phyloP scores from a whole-genome alignment of 2,797 vertebrate species.

The Eospalax fontanierii region DNA sequence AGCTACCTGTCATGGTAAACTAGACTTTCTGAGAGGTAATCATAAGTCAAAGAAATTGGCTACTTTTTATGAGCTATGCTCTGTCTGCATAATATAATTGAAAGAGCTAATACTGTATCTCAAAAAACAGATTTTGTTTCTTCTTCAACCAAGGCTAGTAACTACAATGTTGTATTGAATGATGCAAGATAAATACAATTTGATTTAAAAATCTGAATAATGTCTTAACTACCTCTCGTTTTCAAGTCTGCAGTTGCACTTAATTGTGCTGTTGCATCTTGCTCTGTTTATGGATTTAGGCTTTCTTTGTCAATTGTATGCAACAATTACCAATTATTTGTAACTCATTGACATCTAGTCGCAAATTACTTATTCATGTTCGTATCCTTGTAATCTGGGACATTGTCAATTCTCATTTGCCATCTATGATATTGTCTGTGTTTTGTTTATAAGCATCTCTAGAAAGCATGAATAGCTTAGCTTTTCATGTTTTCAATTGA shows the following conservation, averaged over 20 bases:
- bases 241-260: slow-evolving; percentile 32
- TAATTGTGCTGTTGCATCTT: slow-evolving; percentile 53
- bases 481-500: not conserved
- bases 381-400: not conserved
- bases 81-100: not conserved
- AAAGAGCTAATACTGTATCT: not conserved
- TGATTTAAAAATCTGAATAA: slow-evolving; percentile 39
- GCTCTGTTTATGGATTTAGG: slow-evolving; percentile 23
- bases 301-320: slow-evolving; percentile 20
- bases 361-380: slow-evolving; percentile 47
- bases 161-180: not conserved
- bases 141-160: not conserved
- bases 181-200: slow-evolving; percentile 39
- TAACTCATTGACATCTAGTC: slow-evolving; percentile 40
- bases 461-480: not conserved
- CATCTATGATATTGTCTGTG: not conserved
- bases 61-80: slow-evolving; percentile 43
- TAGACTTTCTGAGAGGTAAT: slow-evolving; percentile 4
- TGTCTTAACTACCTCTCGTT: slow-evolving; percentile 44
- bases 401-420: slow-evolving; percentile 36
- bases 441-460: slow-evolving; percentile 28
- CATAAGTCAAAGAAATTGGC: not conserved
- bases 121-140: slow-evolving; percentile 26
- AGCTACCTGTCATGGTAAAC: not conserved
- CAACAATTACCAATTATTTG: slow-evolving; percentile 57